Conservation (phyloP, 2,113 vertebrate species). For the Scophthalmus maximus region DNA sequence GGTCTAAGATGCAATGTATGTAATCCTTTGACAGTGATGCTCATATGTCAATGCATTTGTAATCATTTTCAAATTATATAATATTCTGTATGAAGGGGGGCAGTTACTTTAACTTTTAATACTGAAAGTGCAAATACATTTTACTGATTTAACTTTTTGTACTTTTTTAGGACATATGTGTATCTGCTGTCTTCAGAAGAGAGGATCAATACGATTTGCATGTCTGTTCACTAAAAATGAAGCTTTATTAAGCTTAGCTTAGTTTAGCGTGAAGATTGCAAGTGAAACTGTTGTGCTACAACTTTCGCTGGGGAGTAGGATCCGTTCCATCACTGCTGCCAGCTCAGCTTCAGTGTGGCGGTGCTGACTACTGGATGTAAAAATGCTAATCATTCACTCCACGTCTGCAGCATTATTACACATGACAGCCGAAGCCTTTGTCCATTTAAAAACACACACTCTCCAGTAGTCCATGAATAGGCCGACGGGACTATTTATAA, state of each 20-base stretch:
- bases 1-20: neutral
- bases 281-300: neutral
- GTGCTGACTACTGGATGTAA: conserved; percentile 6
- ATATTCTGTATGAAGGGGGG: no score
- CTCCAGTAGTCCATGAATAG: conserved; percentile 46
- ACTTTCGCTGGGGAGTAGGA: neutral
- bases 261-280: neutral
- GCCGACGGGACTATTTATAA: conserved; percentile 61
- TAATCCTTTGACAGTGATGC: no score
- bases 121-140: neutral
- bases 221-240: no score
- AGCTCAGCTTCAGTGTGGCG: conserved; percentile 6
- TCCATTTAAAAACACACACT: conserved; percentile 47
- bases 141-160: neutral
- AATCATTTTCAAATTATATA: no score
- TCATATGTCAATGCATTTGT: no score
- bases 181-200: neutral
- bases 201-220: no score
- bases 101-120: neutral
- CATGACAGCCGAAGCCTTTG: conserved; percentile 53
- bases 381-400: conserved; percentile 42
- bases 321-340: neutral
- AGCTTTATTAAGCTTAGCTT: neutral
- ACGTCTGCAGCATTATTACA: conserved; percentile 40
- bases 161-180: neutral